Evolutionary conservation across 2,797 vertebrate species (phyloP), one percentile per base, ranked within the genome.

Genomic region (Centropyge bicolor): DNA sequence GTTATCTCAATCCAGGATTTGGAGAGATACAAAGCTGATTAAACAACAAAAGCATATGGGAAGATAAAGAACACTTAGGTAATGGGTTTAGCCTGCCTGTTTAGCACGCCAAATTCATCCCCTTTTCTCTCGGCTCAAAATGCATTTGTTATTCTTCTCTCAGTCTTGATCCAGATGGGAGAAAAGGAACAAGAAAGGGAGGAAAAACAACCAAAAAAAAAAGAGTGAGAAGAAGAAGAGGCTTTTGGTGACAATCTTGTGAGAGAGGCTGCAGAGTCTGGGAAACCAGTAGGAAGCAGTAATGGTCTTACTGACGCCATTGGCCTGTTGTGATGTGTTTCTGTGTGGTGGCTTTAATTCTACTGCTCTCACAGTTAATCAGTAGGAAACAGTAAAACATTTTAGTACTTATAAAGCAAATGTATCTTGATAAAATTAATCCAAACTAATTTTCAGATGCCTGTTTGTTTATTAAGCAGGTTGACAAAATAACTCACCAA

Each of bases 1-100:
- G 95, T 95, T 96, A 96, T 96, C 95, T 96, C 95, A 94, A 91
- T 95, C 94, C 95, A 90, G 94, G 95, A 96, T 96, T 97, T 96
- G 92, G 92, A 87, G 92, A 95, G 95, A 96, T 96, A 96, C 95
- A 96, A 96, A 97, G 95, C 96, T 96, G 96, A 97, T 97, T 96
- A 97, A 85, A 91, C 91, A 89, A 94, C 95, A 95, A 96, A 96
- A 96, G 95, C 95, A 96, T 95, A 95, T 94, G 93, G 94, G 83
- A 51, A 87, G 94, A 94, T 95, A 95, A 96, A 95, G 91, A 92
- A 95, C 92, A 96, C 96, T 96, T 96, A 95, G 65, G 91, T 97
- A 97, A 97, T 96, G 95, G 95, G 94, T 95, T 97, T 97, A 96
- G 88, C 89, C 16, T 0, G 90, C 85, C 93, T 94, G 89, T 95